Conservation (phyloP, 2,113 vertebrate species). For the Odontophorus gujanensis region DNA sequence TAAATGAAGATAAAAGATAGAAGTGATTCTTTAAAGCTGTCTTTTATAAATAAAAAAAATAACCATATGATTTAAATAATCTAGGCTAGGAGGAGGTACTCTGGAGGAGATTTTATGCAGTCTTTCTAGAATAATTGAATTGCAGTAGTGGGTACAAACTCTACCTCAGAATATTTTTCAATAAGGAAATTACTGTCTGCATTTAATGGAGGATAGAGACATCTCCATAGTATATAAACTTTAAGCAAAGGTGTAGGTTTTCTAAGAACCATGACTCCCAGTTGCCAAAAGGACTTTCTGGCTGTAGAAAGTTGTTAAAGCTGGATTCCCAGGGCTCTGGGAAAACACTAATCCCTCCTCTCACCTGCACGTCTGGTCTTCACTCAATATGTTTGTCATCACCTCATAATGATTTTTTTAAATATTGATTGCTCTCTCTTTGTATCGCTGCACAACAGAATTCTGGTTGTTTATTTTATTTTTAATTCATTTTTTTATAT, state of each 20-base stretch:
- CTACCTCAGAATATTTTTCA: background rate
- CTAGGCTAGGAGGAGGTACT: background rate
- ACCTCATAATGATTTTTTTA: background rate
- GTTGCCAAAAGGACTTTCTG: background rate
- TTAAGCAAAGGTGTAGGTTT: background rate
- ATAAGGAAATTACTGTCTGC: background rate
- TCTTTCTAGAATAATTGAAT: background rate
- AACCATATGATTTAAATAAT: background rate
- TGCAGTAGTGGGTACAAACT: background rate
- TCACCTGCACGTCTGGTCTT: background rate
- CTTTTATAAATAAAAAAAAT: background rate
- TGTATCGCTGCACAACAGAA: background rate
- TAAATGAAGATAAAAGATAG: background rate
- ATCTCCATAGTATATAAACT: background rate
- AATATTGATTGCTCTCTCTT: background rate
- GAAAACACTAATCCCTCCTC: background rate
- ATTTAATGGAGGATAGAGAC: background rate
- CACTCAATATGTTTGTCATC: background rate
- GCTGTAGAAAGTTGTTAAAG: background rate
- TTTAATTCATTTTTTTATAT: background rate
- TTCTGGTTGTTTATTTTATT: background rate
- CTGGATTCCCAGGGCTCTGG: background rate
- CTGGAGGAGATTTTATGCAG: background rate
- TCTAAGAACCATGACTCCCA: background rate
- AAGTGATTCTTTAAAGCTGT: background rate